phyloP scores from a whole-genome alignment of 2,888 invertebrate species.

The Rotaria socialis region DNA sequence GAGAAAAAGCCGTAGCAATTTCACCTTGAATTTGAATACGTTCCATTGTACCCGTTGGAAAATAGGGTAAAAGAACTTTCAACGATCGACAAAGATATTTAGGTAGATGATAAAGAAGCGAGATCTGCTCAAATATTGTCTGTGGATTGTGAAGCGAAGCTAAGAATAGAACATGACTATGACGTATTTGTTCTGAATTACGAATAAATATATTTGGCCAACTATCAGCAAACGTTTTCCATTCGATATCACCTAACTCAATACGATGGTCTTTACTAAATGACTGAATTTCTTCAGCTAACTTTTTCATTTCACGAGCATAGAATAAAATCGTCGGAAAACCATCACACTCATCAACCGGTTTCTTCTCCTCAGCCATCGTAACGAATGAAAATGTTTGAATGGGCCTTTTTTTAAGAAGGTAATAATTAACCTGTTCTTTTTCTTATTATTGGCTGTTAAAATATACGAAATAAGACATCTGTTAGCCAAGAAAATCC shows the following conservation, averaged over 20 bases:
- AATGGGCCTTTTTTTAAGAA: no score
- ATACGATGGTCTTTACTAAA: not conserved
- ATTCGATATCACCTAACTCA: constrained; percentile 51
- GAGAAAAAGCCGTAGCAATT: constrained; percentile 60
- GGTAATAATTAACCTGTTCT: no score
- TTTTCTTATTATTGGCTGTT: no score
- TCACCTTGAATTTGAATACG: constrained; percentile 60
- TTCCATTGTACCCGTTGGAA: constrained; percentile 61
- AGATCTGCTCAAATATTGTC: constrained; percentile 60
- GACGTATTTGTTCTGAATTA: constrained; percentile 58
- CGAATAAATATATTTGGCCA: constrained; percentile 60
- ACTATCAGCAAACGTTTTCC: constrained; percentile 59
- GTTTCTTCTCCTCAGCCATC: not conserved
- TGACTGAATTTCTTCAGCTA: constrained; percentile 15
- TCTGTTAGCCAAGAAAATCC: not conserved
- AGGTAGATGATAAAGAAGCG: constrained; percentile 47
- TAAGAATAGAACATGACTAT: constrained; percentile 59
- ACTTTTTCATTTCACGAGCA: not conserved
- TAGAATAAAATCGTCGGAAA: not conserved
- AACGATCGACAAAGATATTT: constrained; percentile 59
- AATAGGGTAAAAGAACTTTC: constrained; percentile 59
- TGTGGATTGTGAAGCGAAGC: constrained; percentile 59
- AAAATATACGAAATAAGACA: not conserved
- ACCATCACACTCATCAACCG: not conserved
- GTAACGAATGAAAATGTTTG: no score